Conservation (phyloP, 2,113 vertebrate genomes). For the Amazona guildingii region DNA sequence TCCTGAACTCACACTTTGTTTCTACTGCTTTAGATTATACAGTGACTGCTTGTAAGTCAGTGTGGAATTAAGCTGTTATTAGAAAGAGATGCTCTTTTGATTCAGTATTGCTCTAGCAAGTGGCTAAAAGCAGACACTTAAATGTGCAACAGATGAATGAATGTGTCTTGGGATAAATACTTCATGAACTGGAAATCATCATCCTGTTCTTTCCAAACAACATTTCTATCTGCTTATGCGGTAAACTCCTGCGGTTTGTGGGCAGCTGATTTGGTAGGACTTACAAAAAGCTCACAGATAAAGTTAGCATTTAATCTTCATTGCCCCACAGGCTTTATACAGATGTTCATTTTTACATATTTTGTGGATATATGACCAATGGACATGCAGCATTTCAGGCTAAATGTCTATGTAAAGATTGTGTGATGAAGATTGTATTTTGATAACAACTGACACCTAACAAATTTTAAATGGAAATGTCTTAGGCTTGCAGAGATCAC, state of each 20-base stretch:
- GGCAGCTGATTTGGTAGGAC: conserved; percentile 52
- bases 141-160: conserved; percentile 63
- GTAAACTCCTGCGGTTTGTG: conserved; percentile 58
- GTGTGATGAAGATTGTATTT: not conserved
- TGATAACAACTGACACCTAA: not conserved
- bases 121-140: conserved; percentile 52
- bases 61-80: conserved; percentile 38
- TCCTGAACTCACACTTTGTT: conserved; percentile 47
- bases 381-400: not conserved
- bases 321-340: not conserved
- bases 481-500: not conserved
- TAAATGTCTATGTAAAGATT: not conserved
- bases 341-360: not conserved
- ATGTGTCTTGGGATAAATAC: conserved; percentile 59
- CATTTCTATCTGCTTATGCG: conserved; percentile 59
- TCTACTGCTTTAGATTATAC: conserved; percentile 59
- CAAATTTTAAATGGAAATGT: not conserved
- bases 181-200: conserved; percentile 56
- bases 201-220: conserved; percentile 48
- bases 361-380: not conserved
- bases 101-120: conserved; percentile 33
- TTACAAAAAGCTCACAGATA: not conserved
- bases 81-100: conserved; percentile 53
- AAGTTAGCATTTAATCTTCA: conserved; percentile 47
- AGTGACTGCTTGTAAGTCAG: conserved; percentile 16